phyloP scores from a whole-genome alignment of 37 sponge, comb jelly and placozoan genomes.

The Chondrilla cf. caribensis region DNA sequence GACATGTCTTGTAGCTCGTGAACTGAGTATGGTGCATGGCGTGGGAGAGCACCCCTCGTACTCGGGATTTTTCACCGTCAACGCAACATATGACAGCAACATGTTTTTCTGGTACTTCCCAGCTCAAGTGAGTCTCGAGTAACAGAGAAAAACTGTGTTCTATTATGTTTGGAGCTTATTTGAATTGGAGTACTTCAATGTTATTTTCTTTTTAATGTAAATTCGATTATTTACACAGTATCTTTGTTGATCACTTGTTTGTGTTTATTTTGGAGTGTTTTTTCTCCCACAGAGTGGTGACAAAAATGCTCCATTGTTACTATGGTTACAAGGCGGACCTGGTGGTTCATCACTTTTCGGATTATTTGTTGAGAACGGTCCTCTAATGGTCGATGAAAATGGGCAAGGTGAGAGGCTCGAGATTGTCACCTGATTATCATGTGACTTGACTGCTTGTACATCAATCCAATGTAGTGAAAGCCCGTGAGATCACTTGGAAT shows the following conservation, averaged over 20 bases:
- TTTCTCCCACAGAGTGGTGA: slow-evolving; percentile 46
- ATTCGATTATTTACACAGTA: too few species aligned
- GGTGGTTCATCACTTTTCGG: slow-evolving; percentile 89
- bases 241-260: too few species aligned
- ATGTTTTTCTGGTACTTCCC: slow-evolving; percentile 95
- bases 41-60: slow-evolving; percentile 31
- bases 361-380: slow-evolving; percentile 86
- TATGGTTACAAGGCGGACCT: slow-evolving; percentile 95
- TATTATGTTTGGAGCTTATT: too few species aligned
- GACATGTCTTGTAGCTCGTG: slow-evolving; percentile 53
- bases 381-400: slow-evolving; percentile 49
- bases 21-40: slow-evolving; percentile 40
- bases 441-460: background rate
- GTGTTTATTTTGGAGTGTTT: too few species aligned
- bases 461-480: slow-evolving; percentile 12
- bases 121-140: slow-evolving; percentile 46
- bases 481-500: slow-evolving; percentile 70
- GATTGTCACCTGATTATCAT: background rate
- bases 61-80: slow-evolving; percentile 79
- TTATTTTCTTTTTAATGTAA: too few species aligned
- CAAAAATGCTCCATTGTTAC: slow-evolving; percentile 58
- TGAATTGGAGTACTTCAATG: too few species aligned
- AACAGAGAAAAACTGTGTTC: too few species aligned
- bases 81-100: slow-evolving; percentile 61
- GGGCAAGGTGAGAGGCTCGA: slow-evolving; percentile 29